Conservation (phyloP, 1,140 invertebrate species). For the Caenorhabditis tropicalis region DNA sequence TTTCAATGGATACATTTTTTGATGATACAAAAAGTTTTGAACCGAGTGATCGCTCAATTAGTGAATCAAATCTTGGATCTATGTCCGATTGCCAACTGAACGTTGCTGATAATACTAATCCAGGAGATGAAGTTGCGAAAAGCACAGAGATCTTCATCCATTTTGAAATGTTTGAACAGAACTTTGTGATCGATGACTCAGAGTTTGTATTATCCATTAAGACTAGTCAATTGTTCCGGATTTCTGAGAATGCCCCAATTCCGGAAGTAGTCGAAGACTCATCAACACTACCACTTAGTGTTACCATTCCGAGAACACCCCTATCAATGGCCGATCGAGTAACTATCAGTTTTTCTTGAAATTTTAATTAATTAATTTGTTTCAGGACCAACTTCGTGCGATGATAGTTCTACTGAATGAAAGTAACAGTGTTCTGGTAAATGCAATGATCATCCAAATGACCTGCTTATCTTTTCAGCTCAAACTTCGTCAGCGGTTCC, state of each 20-base stretch:
- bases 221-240: not conserved
- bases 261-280: not conserved
- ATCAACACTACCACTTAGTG: not conserved
- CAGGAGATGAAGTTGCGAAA: not conserved
- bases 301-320: not conserved
- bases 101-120: not conserved
- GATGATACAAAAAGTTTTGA: no score
- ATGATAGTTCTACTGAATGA: slow-evolving; percentile 8
- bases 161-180: not conserved
- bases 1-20: no score
- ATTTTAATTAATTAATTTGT: not conserved
- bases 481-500: slow-evolving; percentile 22
- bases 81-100: not conserved
- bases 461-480: not conserved
- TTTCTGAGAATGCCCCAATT: not conserved
- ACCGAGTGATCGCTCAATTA: not conserved
- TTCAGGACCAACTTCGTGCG: not conserved
- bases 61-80: not conserved
- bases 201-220: not conserved
- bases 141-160: not conserved
- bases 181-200: not conserved
- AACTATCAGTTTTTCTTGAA: not conserved
- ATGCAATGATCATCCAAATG: not conserved
- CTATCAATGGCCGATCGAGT: not conserved
- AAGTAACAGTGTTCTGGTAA: not conserved